A percentile compares a stretch with the other conserved stretches of the same genome.
Conservation (phyloP, 2,113 vertebrate species). For the Passer montanus region DNA sequence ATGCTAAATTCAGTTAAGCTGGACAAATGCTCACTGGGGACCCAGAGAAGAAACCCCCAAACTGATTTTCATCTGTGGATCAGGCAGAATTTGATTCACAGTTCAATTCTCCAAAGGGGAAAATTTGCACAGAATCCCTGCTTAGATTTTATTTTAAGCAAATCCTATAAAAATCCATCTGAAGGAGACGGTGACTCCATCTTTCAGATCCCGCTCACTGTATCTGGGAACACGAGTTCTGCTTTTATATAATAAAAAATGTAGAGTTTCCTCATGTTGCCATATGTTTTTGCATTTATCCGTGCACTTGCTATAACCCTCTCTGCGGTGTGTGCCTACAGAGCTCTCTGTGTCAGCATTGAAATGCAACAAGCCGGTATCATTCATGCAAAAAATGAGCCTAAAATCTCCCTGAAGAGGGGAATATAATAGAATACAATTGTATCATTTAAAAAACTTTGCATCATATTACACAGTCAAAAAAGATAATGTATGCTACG, state of each 20-base stretch:
- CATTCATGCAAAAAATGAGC: constrained; percentile 64
- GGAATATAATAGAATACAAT: constrained; percentile 59
- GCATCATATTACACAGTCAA: constrained; percentile 59
- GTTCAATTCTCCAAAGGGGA: background rate
- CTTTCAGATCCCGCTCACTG: constrained; percentile 12
- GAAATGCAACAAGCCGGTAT: constrained; percentile 26
- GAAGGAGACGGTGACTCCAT: constrained; percentile 44
- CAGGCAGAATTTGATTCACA: constrained; percentile 5
- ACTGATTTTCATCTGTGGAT: constrained; percentile 22
- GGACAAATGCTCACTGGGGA: constrained; percentile 5
- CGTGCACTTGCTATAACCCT: constrained; percentile 62
- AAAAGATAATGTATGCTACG: constrained; percentile 37
- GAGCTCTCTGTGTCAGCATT: constrained; percentile 40
- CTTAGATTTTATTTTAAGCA: constrained; percentile 55
- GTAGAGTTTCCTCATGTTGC: constrained; percentile 61
- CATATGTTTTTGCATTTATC: constrained; percentile 62
- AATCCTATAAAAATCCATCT: constrained; percentile 47
- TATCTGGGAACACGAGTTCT: constrained; percentile 21
- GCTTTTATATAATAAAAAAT: constrained; percentile 59
- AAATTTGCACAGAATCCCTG: constrained; percentile 34
- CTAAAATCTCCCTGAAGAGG: constrained; percentile 62
- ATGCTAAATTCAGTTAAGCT: background rate
- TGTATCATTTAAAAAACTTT: constrained; percentile 64
- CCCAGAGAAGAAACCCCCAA: background rate
- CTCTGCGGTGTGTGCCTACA: constrained; percentile 56